These are phyloP conservation scores for Watsonalla binaria DNA, from an alignment of 2,888 invertebrate genomes.

Conservation along the genomic window DNA sequence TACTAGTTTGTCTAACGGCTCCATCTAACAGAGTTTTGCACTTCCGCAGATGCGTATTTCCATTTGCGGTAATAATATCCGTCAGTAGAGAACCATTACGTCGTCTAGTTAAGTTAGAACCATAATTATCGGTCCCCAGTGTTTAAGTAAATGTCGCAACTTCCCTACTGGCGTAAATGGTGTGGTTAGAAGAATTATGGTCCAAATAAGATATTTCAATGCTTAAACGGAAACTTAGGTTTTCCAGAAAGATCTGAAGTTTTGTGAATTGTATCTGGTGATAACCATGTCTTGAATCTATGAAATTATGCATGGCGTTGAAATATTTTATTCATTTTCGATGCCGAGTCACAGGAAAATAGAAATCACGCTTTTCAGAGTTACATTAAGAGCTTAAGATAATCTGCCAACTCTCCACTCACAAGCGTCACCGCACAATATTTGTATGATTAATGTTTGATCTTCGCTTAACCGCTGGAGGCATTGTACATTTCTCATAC, in stretches of 20 bases:
- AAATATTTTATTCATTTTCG: too few relatives aligned
- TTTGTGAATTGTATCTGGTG: too few relatives aligned
- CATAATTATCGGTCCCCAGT: neutral
- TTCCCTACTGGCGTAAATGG: neutral
- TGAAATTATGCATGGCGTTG: too few relatives aligned
- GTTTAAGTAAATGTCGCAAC: neutral
- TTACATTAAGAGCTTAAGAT: too few relatives aligned
- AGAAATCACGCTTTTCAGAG: too few relatives aligned
- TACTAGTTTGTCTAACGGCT: neutral
- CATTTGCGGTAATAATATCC: conserved; percentile 2
- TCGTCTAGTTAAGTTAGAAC: neutral
- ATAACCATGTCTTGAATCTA: too few relatives aligned
- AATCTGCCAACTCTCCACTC: too few relatives aligned
- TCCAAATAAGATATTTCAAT: neutral
- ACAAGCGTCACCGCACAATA: too few relatives aligned
- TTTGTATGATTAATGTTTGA: too few relatives aligned
- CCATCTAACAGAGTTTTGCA: neutral
- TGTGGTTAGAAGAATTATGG: neutral
- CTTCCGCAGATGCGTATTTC: neutral
- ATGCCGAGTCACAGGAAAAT: too few relatives aligned
- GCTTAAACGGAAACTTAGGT: neutral
- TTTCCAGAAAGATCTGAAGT: neutral
- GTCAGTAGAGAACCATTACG: neutral
- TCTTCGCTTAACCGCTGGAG: too few relatives aligned
- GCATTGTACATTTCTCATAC: too few relatives aligned